Evolutionary conservation across 2,888 invertebrate genomes (phyloP).

Genomic region (Drosophila ezoana): DNA sequence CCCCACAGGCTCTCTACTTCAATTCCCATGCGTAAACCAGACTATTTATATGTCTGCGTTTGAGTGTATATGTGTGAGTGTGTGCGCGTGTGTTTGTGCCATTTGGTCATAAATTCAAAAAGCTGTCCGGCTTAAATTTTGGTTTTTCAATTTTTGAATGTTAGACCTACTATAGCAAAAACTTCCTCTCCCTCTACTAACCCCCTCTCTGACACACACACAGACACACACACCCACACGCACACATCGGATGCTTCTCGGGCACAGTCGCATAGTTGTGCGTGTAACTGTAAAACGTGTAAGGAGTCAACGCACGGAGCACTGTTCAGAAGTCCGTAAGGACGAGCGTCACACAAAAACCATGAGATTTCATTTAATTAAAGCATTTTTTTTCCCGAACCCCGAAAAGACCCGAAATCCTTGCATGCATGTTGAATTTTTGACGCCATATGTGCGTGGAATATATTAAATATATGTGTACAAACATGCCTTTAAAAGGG

Average conservation of each 20-base stretch:
- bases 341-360: slow-evolving; percentile 67
- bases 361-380: slow-evolving; percentile 79
- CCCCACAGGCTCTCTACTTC: slow-evolving; percentile 42
- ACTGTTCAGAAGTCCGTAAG: slow-evolving; percentile 32
- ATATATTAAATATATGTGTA: slow-evolving; percentile 70
- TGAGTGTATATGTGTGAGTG: slow-evolving; percentile 30
- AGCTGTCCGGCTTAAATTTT: slow-evolving; percentile 78
- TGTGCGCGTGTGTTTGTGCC: slow-evolving; percentile 47
- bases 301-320: slow-evolving; percentile 69
- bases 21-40: slow-evolving; percentile 72
- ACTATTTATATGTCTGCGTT: slow-evolving; percentile 50
- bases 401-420: slow-evolving; percentile 35
- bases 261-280: slow-evolving; percentile 64
- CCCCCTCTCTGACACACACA: background rate
- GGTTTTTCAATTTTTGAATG: slow-evolving; percentile 79
- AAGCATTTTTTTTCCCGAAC: slow-evolving; percentile 55
- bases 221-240: background rate
- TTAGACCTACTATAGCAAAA: slow-evolving; percentile 48
- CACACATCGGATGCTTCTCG: background rate
- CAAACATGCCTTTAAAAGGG: slow-evolving; percentile 62
- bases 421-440: slow-evolving; percentile 63
- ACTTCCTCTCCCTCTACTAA: background rate
- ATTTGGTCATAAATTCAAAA: slow-evolving; percentile 78
- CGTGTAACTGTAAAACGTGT: slow-evolving; percentile 78
- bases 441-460: slow-evolving; percentile 78